Conservation (phyloP, 2,888 invertebrate species). For the Lochmaea capreae region DNA sequence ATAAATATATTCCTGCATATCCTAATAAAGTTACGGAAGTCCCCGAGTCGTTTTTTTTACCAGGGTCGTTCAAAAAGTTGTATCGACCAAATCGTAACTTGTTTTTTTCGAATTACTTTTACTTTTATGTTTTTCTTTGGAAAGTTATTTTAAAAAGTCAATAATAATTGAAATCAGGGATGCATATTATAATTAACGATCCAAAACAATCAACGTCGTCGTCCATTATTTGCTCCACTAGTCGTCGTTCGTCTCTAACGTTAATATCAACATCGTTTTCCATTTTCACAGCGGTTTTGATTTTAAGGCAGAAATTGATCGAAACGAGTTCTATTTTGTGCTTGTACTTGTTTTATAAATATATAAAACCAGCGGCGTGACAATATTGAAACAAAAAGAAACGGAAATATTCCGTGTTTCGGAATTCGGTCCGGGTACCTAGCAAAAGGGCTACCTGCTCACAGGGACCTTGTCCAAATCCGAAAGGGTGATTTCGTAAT, state of each 20-base stretch:
- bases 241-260: slow-evolving; percentile 5
- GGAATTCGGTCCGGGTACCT: too few relatives aligned
- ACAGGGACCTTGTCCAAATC: too few relatives aligned
- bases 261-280: slow-evolving; percentile 20
- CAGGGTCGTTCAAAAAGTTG: too few relatives aligned
- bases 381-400: background rate
- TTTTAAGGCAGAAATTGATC: slow-evolving; percentile 19
- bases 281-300: slow-evolving; percentile 15
- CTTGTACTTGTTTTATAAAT: background rate
- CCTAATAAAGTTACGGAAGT: too few relatives aligned
- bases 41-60: too few relatives aligned
- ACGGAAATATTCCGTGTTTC: too few relatives aligned
- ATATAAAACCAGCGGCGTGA: background rate
- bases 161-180: slow-evolving; percentile 3
- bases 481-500: too few relatives aligned
- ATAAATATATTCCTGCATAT: too few relatives aligned
- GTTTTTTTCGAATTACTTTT: too few relatives aligned
- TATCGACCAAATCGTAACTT: too few relatives aligned
- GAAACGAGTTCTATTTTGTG: slow-evolving; percentile 13
- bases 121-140: background rate
- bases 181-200: slow-evolving; percentile 9
- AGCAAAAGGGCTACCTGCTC: too few relatives aligned
- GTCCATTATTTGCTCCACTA: slow-evolving; percentile 22
- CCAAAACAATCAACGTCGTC: background rate
- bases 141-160: background rate